Evolutionary conservation across 2,797 vertebrate species (phyloP), one percentile per base, ranked within the genome.

Genomic region (Graptemys geographica): DNA sequence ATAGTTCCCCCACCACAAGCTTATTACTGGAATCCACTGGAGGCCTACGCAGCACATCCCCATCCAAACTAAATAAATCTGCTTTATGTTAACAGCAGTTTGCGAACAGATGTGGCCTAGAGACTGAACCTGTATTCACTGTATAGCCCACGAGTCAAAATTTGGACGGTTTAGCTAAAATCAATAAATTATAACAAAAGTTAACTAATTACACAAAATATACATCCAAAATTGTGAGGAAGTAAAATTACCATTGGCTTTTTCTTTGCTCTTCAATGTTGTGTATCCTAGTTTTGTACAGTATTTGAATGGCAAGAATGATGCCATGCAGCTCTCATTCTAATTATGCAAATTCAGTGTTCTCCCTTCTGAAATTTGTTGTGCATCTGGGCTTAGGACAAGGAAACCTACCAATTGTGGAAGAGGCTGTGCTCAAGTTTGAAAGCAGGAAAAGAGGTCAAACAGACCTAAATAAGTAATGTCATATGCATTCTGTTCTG

Each of bases 41-140:
- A 89, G 41, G 55, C 27, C 55, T 11, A 31, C 11, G 27, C 53
- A 96, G 4, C 16, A 18, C 69, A 41, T 94, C 91, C 81, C 69
- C 1, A 2, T 49, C 72, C 89, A 96, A 94, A 41, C 28, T 81
- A 94, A 95, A 93, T 78, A 94, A 94, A 93, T 89, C 95, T 96
- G 92, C 91, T 94, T 96, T 94, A 89, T 93, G 57, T 93, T 94
- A 96, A 44, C 6, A 10, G 85, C 69, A 76, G 90, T 97, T 95
- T 91, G 85, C 74, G 89, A 96, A 83, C 59, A 95, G 83, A 94
- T 94, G 93, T 94, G 84, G 79, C 12, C 79, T 74, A 83, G 91
- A 82, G 27, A 88, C 74, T 92, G 79, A 94, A 86, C 79, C 86
- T 72, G 69, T 41, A 37, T 72, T 72, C 69, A 72, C 69, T 72